A percentile compares a stretch with the other conserved stretches of the same genome.
These are phyloP conservation scores for Murina feae DNA, from an alignment of 2,113 vertebrate species.

Conservation along the genomic window DNA sequence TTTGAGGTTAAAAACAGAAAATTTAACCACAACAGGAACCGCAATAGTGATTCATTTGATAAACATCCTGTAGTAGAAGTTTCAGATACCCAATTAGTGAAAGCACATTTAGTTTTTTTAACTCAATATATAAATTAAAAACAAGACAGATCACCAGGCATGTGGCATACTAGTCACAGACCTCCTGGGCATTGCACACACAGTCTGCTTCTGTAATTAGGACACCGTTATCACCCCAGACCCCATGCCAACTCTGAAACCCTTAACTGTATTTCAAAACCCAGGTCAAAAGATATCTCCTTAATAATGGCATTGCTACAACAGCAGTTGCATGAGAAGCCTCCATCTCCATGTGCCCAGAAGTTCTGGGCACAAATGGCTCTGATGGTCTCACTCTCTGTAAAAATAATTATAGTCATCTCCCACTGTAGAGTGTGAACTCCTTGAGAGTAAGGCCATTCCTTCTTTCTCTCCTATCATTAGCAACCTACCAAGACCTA, in stretches of 20 bases:
- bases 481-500: background rate
- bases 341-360: background rate
- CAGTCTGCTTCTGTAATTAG: background rate
- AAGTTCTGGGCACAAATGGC: background rate
- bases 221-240: background rate
- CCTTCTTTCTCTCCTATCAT: background rate
- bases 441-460: background rate
- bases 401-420: background rate
- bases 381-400: background rate
- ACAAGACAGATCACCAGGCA: background rate
- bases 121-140: background rate
- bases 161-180: background rate
- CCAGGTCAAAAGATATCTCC: background rate
- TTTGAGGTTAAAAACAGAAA: conserved; percentile 62
- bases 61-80: conserved; percentile 42
- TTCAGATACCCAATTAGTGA: background rate
- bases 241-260: background rate
- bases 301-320: background rate
- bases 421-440: background rate
- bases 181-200: background rate
- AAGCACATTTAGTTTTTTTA: background rate
- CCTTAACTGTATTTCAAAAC: background rate
- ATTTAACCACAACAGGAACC: conserved; percentile 35
- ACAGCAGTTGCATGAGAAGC: background rate
- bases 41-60: conserved; percentile 44